These are phyloP conservation scores for Luscinia megarhynchos DNA, from an alignment of 2,797 vertebrate species.

Conservation along the genomic window DNA sequence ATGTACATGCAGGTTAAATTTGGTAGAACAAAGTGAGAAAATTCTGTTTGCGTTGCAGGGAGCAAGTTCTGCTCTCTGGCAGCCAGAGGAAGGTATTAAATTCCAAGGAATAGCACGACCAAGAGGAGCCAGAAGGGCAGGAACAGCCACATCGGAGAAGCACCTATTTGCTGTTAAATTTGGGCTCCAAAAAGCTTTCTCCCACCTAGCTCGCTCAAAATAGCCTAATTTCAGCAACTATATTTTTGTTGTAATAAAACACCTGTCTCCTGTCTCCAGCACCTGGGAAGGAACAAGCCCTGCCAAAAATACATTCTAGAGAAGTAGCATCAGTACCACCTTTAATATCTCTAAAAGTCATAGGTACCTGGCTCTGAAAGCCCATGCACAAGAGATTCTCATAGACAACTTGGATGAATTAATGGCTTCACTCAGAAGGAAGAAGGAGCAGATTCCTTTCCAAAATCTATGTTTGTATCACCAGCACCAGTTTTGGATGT, in stretches of 20 bases:
- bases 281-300: not conserved
- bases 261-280: not conserved
- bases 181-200: not conserved
- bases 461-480: not conserved
- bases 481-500: not conserved
- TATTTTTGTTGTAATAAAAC: not conserved
- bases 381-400: not conserved
- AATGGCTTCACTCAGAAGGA: not conserved
- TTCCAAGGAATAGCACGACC: not conserved
- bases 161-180: not conserved
- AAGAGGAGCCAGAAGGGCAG: not conserved
- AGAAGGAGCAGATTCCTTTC: not conserved
- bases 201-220: not conserved
- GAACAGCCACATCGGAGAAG: not conserved
- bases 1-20: accelerated
- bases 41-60: not conserved
- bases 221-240: not conserved
- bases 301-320: not conserved
- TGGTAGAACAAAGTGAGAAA: not conserved
- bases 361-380: not conserved
- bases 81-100: not conserved
- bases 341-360: not conserved
- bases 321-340: not conserved
- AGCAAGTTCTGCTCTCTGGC: not conserved
- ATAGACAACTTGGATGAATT: not conserved